Evolutionary conservation across 1,140 invertebrate genomes (phyloP).

Genomic region (Chlorops oryzae): DNA sequence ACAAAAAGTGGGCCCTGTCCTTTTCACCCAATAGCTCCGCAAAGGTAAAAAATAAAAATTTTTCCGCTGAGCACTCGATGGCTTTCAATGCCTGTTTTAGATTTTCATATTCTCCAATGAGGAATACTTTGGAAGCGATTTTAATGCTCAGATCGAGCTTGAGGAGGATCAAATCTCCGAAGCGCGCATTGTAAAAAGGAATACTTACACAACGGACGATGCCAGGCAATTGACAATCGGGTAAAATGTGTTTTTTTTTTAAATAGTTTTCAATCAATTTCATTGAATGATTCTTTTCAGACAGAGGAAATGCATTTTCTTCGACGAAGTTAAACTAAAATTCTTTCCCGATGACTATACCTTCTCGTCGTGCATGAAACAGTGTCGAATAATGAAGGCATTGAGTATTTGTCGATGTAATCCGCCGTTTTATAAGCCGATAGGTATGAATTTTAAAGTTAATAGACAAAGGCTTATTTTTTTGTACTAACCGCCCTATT

Average conservation of each 20-base stretch:
- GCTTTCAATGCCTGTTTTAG: too few relatives aligned
- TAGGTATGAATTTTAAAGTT: conserved; percentile 36
- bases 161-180: conserved; percentile 53
- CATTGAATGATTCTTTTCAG: conserved; percentile 4
- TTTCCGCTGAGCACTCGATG: too few relatives aligned
- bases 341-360: conserved; percentile 57
- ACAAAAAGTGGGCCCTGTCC: conserved; percentile 44
- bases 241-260: conserved; percentile 8
- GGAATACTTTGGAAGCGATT: conserved; percentile 60
- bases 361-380: conserved; percentile 61
- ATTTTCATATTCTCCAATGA: conserved; percentile 62
- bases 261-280: background rate
- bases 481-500: too few relatives aligned
- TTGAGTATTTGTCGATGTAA: conserved; percentile 59
- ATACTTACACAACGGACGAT: conserved; percentile 66
- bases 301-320: conserved; percentile 62
- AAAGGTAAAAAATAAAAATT: conserved; percentile 20
- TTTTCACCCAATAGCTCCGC: conserved; percentile 39
- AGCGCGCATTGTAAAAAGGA: conserved; percentile 61
- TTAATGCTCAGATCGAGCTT: conserved; percentile 63
- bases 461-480: background rate
- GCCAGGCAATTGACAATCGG: conserved; percentile 58
- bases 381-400: conserved; percentile 60
- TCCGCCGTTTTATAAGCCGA: conserved; percentile 58
- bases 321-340: conserved; percentile 56